A percentile compares a stretch with the other conserved stretches of the same genome.
Conservation (phyloP, 2,888 invertebrate genomes). For the Agriopis aurantiaria region DNA sequence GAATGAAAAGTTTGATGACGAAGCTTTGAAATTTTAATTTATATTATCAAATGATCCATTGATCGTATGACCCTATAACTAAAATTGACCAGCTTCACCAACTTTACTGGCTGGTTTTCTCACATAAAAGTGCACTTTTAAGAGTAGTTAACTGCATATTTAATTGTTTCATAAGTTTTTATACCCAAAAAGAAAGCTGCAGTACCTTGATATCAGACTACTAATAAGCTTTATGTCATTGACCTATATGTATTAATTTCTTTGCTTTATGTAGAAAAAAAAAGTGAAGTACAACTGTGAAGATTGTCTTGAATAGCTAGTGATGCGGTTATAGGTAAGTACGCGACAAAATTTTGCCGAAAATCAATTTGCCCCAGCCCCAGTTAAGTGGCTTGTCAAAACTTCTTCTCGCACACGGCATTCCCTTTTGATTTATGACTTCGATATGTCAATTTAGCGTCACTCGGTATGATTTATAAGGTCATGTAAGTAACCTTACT, state of each 20-base stretch:
- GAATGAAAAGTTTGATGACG: background rate
- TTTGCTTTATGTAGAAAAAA: background rate
- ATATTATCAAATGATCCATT: background rate
- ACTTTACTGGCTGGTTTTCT: no score
- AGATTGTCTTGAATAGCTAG: background rate
- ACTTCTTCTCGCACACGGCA: conserved; percentile 78
- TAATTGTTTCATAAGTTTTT: no score
- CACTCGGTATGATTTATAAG: conserved; percentile 81
- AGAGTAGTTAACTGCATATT: no score
- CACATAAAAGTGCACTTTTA: no score
- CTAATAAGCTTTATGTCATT: background rate
- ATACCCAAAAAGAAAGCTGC: no score
- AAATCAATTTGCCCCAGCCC: conserved; percentile 69
- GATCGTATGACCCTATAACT: background rate
- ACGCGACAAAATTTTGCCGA: conserved; percentile 58
- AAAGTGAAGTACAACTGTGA: no score
- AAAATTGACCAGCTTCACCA: background rate
- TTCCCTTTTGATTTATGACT: conserved; percentile 81
- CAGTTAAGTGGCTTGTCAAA: conserved; percentile 81
- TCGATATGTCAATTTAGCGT: conserved; percentile 82
- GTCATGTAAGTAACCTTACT: conserved; percentile 64
- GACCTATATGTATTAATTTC: no score
- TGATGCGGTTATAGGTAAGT: background rate
- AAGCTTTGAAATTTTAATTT: background rate
- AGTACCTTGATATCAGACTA: background rate